Evolutionary conservation across 2,113 vertebrate species (phyloP).

Genomic region (Dendrocopos noguchii): DNA sequence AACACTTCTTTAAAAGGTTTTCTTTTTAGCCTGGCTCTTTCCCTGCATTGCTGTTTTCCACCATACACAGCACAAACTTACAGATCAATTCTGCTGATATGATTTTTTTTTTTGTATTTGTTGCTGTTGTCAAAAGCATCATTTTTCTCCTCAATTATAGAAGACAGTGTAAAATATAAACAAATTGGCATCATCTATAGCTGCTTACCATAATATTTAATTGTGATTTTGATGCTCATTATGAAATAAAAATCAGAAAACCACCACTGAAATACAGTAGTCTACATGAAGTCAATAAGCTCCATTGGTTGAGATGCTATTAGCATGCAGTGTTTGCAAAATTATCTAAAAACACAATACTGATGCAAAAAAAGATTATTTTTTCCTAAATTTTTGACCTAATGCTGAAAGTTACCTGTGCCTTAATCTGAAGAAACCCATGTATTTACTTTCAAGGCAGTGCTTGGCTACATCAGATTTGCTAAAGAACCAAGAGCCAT

Average conservation of each 20-base stretch:
- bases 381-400: background rate
- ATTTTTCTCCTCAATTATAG: background rate
- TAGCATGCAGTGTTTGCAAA: background rate
- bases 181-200: background rate
- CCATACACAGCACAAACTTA: background rate
- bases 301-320: background rate
- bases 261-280: background rate
- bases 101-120: background rate
- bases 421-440: background rate
- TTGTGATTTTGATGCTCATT: background rate
- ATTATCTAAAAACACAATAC: background rate
- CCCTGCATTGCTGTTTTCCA: background rate
- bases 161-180: slow-evolving; percentile 17
- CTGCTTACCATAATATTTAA: background rate
- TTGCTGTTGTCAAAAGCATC: background rate
- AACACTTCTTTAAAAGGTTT: background rate
- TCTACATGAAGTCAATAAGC: background rate
- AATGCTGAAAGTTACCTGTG: background rate
- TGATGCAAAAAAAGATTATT: background rate
- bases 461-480: background rate
- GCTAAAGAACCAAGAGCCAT: background rate
- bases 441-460: background rate
- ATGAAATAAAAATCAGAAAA: background rate
- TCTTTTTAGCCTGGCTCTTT: background rate
- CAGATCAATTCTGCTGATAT: slow-evolving; percentile 1